Base-by-base conservation (phyloP, 2,797 vertebrate species). In the Sparidentex hasta region DNA sequence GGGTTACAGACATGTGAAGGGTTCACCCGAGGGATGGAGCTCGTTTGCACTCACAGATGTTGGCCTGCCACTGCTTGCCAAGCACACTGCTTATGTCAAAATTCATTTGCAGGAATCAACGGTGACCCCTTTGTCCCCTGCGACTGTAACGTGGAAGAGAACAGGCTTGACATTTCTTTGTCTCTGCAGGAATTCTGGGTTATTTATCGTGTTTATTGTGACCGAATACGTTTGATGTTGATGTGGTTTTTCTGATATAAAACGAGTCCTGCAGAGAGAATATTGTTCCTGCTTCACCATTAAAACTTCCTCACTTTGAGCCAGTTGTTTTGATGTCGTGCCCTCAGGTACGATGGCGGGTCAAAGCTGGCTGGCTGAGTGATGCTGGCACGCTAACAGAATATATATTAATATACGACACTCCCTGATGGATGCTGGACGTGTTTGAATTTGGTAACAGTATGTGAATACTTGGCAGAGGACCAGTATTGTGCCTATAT, bases 31-130 rank as follows among this genome's bases (percentile, higher is more conserved):
- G 54, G 81, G 83, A 82, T 72, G 75, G 47, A 44, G 71, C 70
- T 79, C 78, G 77, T 86, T 82, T 87, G 71, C 23, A 0, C 65
- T 80, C 75, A 78, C 83, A 88, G 85, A 90, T 87, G 79, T 84
- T 76, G 70, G 65, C 62, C 73, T 83, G 74, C 77, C 84, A 71
- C 66, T 68, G 77, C 72, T 76, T 87, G 90, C 84, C 70, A 88
- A 83, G 86, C 67, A 67, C 67, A 65, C 54, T 63, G 73, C 71
- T 69, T 75, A 74, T 87, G 88, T 92, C 91, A 92, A 87, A 87
- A 87, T 88, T 71, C 58, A 59, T 88, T 88, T 78, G 55, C 57
- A 80, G 50, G 27, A 82, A 91, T 86, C 85, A 78, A 88, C 84
- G 54, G 67, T 78, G 86, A 87, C 80, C 81, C 72, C 72, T 88